Evolutionary conservation across 2,797 vertebrate species (phyloP).

Genomic region (Mionectes olivaceus): DNA sequence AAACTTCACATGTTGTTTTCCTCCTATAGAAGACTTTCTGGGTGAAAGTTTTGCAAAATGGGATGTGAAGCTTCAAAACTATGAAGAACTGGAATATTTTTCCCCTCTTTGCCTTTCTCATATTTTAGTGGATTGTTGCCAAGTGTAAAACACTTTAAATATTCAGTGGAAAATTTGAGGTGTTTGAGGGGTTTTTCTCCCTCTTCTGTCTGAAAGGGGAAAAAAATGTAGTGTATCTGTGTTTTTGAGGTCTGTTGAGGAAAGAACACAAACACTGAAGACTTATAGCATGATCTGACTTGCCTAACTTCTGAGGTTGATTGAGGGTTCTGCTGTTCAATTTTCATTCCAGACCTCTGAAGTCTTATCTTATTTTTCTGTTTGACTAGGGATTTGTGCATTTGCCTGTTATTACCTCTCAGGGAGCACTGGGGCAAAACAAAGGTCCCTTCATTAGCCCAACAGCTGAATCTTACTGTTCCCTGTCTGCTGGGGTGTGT

Average conservation of each 20-base stretch:
- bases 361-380: neutral
- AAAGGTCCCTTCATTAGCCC: neutral
- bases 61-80: neutral
- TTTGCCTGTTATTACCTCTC: neutral
- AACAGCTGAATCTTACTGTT: rapidly evolving
- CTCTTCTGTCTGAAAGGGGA: neutral
- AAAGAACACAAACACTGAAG: neutral
- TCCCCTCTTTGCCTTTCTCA: neutral
- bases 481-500: neutral
- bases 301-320: neutral
- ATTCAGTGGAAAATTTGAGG: neutral
- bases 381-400: neutral
- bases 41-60: conserved; percentile 42
- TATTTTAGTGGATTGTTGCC: neutral
- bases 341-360: neutral
- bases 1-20: conserved; percentile 48
- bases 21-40: conserved; percentile 37
- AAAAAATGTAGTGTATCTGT: neutral
- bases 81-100: neutral
- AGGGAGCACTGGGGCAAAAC: neutral
- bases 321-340: neutral
- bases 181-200: neutral
- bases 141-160: neutral
- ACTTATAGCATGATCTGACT: neutral
- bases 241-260: neutral